Evolutionary conservation across 2,888 invertebrate species (phyloP).

Genomic region (Apomyelois bistriatella): DNA sequence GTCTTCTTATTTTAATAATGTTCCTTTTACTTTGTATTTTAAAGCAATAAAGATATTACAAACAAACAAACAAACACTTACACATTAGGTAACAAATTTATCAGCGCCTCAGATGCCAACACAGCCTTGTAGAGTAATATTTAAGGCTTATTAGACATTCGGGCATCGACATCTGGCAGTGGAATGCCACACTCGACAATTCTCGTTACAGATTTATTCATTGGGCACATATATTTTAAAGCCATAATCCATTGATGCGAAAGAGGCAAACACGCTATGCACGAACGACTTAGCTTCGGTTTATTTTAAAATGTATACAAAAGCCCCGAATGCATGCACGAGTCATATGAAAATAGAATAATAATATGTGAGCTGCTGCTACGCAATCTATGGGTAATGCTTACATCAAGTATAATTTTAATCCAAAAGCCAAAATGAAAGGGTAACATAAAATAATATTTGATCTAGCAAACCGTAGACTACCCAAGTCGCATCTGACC

Average conservation of each 20-base stretch:
- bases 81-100: not conserved
- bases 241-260: not conserved
- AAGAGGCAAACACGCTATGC: not conserved
- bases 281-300: not conserved
- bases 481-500: no score
- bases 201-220: slow-evolving; percentile 77
- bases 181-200: slow-evolving; percentile 64
- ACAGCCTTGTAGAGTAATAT: slow-evolving; percentile 3
- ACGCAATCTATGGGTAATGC: no score
- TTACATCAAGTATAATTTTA: no score
- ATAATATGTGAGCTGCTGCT: no score
- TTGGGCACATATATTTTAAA: slow-evolving; percentile 35
- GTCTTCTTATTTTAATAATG: no score
- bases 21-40: no score
- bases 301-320: not conserved
- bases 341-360: no score
- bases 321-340: no score
- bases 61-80: not conserved
- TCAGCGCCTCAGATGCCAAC: not conserved
- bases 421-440: no score
- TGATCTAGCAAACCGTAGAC: no score
- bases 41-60: no score
- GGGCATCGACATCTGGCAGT: slow-evolving; percentile 42
- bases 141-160: slow-evolving; percentile 34
- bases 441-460: no score